Base-by-base conservation (phyloP, 2,797 vertebrate genomes). In the Vireo griseus region DNA sequence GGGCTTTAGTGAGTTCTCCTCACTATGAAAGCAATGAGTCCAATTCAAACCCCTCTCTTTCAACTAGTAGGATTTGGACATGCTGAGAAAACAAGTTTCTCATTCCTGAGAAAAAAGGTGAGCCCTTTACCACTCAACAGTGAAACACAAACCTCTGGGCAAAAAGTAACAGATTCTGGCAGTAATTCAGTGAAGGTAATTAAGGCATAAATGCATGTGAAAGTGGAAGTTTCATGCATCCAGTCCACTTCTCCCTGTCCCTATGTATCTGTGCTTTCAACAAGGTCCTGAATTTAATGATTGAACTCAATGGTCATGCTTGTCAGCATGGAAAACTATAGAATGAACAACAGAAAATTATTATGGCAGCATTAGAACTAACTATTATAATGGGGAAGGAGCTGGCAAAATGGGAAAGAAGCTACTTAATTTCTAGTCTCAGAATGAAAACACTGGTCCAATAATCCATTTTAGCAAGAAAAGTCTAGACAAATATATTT, bases 11-110 rank as follows among this genome's bases (percentile, higher is more conserved):
- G 45, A 87, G 71, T 48, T 45, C 74, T 91, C 7, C 1, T 24
- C 37, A 57, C 69, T 47, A 13, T 45, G 35, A 42, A 74, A 89
- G 73, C 7, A 15, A 59, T 77, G 50, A 69, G 51, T 52, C 75
- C 21, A n/a, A 90, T 63, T 94, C 57, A 78, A 86, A 52, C 9
- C 47, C 42, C 65, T 74, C 75, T 77, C 82, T 62, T 85, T 86
- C 58, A 87, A 72, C 62, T 69, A 58, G 54, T 15, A 72, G 65
- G 82, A 89, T 81, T 91, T 94, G 84, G 90, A 88, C 79, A 51
- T 24, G 42, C 76, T 79, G 77, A 92, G 89, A 94, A 94, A 96
- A 87, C 35, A 59, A 48, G 55, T 92, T 95, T 94, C 90, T 95
- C 31, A 0, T 95, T 96, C 92, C 94, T 94, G 95, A 96, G 95